Percentiles rank a stretch among this genome's conserved stretches.
Conservation (phyloP, 2,888 invertebrate genomes). For the Drosophila multiciliata region DNA sequence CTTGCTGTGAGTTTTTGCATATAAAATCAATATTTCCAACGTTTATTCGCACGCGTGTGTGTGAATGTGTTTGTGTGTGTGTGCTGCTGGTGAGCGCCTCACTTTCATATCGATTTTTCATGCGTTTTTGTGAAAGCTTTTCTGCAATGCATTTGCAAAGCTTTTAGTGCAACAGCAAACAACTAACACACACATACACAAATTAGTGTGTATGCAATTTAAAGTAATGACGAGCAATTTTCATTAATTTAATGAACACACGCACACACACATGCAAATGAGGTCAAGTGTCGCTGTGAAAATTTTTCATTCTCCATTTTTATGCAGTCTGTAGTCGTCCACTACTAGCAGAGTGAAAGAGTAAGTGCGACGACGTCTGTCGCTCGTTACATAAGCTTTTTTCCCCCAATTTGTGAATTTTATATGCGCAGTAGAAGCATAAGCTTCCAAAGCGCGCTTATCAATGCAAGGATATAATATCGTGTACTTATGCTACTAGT, state of each 20-base stretch:
- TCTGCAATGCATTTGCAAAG: constrained; percentile 47
- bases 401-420: constrained; percentile 47
- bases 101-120: constrained; percentile 77
- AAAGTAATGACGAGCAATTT: constrained; percentile 62
- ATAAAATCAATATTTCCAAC: constrained; percentile 76
- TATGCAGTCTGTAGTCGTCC: constrained; percentile 29
- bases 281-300: constrained; percentile 79
- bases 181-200: constrained; percentile 8
- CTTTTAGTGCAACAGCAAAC: constrained; percentile 53
- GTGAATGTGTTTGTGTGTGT: constrained; percentile 16
- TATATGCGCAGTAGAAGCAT: constrained; percentile 46
- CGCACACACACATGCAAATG: constrained; percentile 67
- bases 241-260: constrained; percentile 60
- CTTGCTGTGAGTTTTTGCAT: constrained; percentile 64
- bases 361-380: constrained; percentile 36
- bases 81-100: constrained; percentile 39
- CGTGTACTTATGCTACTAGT: not conserved
- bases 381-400: constrained; percentile 73
- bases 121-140: constrained; percentile 66
- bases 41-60: constrained; percentile 23
- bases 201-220: constrained; percentile 40
- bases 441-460: constrained; percentile 42
- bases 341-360: constrained; percentile 21
- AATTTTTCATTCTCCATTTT: constrained; percentile 51
- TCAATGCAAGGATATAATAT: constrained; percentile 17